These are phyloP conservation scores for Ditylenchus dipsaci DNA, from an alignment of 1,140 invertebrate genomes.

Conservation along the genomic window DNA sequence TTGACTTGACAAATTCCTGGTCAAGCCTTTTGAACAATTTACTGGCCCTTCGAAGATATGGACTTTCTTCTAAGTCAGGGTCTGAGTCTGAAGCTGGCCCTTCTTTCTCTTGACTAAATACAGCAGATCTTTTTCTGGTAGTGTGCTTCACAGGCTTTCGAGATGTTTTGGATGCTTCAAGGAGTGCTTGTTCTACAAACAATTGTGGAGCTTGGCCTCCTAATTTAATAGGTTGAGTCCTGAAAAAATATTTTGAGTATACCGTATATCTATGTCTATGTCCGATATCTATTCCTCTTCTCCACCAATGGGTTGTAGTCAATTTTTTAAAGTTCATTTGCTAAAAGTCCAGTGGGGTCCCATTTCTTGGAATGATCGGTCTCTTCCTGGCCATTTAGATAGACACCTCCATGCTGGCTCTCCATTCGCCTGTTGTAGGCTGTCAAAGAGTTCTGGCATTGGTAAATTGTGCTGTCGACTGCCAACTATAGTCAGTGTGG, in stretches of 20 bases:
- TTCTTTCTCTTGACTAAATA: neutral
- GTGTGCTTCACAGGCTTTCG: neutral
- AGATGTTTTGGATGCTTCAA: too few species aligned
- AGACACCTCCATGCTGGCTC: neutral
- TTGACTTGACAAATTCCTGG: neutral
- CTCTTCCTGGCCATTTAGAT: neutral
- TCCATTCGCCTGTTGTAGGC: neutral
- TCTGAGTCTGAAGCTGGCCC: neutral
- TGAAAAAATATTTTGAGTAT: too few species aligned
- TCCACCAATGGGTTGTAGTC: conserved; percentile 47
- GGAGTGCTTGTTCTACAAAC: too few species aligned
- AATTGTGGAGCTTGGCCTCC: too few species aligned
- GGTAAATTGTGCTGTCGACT: neutral
- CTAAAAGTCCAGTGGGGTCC: neutral
- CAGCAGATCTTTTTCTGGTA: too few species aligned
- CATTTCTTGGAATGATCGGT: neutral
- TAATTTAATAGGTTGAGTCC: too few species aligned
- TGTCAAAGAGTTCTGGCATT: conserved; percentile 1
- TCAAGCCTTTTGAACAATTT: neutral
- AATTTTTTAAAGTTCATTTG: conserved; percentile 12
- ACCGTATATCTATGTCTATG: too few species aligned
- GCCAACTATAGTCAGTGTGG: neutral
- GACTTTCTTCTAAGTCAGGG: neutral
- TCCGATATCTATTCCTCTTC: too few species aligned
- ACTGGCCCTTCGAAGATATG: neutral